Evolutionary conservation across 2,888 invertebrate species (phyloP).

Genomic region (Oligia strigilis): DNA sequence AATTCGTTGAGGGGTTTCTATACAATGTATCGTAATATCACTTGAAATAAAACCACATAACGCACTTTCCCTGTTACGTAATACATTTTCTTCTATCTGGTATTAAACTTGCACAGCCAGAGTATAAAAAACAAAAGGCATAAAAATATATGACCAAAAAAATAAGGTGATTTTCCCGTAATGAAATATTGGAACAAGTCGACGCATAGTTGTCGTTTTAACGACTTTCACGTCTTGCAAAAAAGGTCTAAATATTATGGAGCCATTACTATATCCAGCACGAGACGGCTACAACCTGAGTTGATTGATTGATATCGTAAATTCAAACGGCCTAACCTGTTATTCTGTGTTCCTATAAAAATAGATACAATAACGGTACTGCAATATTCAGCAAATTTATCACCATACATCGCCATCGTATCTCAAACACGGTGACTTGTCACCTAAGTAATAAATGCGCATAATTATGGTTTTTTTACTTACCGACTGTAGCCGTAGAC

Average conservation of each 20-base stretch:
- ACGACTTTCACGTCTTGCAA: conserved; percentile 25
- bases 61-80: not conserved
- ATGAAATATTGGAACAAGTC: not conserved
- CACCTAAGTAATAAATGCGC: conserved; percentile 75
- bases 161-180: not conserved
- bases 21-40: conserved; percentile 12
- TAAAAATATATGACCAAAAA: too few relatives aligned
- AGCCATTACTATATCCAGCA: conserved; percentile 16
- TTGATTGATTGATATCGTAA: conserved; percentile 48
- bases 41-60: conserved; percentile 10
- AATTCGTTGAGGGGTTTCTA: conserved; percentile 12
- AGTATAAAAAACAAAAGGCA: not conserved
- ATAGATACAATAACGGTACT: conserved; percentile 3
- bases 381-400: not conserved
- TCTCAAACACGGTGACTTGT: conserved; percentile 57
- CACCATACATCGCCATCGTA: not conserved
- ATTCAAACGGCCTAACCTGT: conserved; percentile 19
- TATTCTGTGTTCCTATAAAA: conserved; percentile 6
- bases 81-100: not conserved
- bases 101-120: not conserved
- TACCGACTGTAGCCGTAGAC: conserved; percentile 24
- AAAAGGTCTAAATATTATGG: conserved; percentile 14
- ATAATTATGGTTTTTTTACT: conserved; percentile 70
- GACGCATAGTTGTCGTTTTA: conserved; percentile 10
- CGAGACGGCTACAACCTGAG: conserved; percentile 5